Percentiles rank a stretch among this genome's conserved stretches.
Evolutionary conservation across 2,888 invertebrate genomes (phyloP).

Genomic region (Hoplodrina blanda): DNA sequence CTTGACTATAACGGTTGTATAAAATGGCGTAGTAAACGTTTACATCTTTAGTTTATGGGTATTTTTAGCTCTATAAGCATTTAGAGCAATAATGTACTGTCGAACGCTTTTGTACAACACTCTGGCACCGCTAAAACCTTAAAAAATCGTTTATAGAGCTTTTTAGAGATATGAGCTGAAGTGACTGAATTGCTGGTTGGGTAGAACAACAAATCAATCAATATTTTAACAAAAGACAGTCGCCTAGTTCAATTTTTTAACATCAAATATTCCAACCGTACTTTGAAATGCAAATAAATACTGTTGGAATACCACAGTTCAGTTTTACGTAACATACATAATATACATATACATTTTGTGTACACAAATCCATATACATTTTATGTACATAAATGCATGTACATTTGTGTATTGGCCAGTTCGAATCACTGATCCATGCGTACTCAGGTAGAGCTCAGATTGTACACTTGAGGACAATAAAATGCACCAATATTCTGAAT

Average conservation of each 20-base stretch:
- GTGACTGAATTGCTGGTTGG: too few species aligned
- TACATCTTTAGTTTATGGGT: too few species aligned
- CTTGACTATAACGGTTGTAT: too few species aligned
- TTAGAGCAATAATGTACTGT: too few species aligned
- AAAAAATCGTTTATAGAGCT: too few species aligned
- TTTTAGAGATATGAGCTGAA: too few species aligned
- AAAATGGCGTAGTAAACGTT: too few species aligned
- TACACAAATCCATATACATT: constrained; percentile 35
- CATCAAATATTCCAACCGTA: constrained; percentile 33
- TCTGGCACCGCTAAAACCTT: too few species aligned
- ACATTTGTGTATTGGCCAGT: constrained; percentile 45
- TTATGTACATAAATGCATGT: constrained; percentile 35
- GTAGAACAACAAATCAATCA: constrained; percentile 4
- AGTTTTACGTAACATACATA: constrained; percentile 11
- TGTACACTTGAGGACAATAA: constrained; percentile 62
- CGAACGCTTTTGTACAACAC: too few species aligned
- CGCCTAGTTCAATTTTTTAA: constrained; percentile 16
- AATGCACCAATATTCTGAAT: constrained; percentile 25
- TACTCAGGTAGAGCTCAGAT: constrained; percentile 39
- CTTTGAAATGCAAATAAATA: constrained; percentile 39
- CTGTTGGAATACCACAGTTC: constrained; percentile 15
- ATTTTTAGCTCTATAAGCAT: too few species aligned
- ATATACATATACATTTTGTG: constrained; percentile 34
- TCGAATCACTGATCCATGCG: constrained; percentile 59
- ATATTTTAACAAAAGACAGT: constrained; percentile 14